Evolutionary conservation across 2,113 vertebrate genomes (phyloP).

Genomic region (Tetrao urogallus): DNA sequence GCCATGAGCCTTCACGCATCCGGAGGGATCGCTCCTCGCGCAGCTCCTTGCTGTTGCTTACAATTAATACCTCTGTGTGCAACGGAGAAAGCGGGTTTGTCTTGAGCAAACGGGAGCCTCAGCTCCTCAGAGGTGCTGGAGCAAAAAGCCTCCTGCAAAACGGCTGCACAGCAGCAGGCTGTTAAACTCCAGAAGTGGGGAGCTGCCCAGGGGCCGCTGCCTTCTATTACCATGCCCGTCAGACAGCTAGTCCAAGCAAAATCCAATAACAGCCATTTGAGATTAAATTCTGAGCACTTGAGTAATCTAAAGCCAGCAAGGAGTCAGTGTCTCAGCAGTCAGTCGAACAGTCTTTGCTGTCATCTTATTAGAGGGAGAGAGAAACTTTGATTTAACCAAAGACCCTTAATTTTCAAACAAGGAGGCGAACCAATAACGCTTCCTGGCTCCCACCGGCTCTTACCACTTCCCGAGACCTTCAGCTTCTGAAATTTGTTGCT

Average conservation of each 20-base stretch:
- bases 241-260: constrained; percentile 16
- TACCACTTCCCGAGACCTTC: not conserved
- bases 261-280: constrained; percentile 59
- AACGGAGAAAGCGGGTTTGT: not conserved
- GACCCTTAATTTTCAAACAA: constrained; percentile 71
- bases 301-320: constrained; percentile 72
- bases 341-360: constrained; percentile 60
- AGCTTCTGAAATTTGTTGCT: not conserved
- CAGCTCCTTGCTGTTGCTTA: not conserved
- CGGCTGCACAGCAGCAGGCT: fast-evolving
- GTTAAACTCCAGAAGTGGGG: not conserved
- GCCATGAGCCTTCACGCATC: not conserved
- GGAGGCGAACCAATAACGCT: constrained; percentile 21
- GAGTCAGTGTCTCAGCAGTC: constrained; percentile 63
- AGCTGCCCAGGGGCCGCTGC: not conserved
- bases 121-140: not conserved
- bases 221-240: not conserved
- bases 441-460: not conserved
- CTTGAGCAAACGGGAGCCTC: not conserved
- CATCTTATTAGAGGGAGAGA: constrained; percentile 67
- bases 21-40: constrained; percentile 15
- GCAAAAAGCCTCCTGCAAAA: not conserved
- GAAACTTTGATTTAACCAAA: constrained; percentile 73
- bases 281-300: constrained; percentile 67
- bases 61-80: not conserved